These are phyloP conservation scores for Piaya cayana DNA, from an alignment of 2,113 vertebrate genomes.

Conservation along the genomic window DNA sequence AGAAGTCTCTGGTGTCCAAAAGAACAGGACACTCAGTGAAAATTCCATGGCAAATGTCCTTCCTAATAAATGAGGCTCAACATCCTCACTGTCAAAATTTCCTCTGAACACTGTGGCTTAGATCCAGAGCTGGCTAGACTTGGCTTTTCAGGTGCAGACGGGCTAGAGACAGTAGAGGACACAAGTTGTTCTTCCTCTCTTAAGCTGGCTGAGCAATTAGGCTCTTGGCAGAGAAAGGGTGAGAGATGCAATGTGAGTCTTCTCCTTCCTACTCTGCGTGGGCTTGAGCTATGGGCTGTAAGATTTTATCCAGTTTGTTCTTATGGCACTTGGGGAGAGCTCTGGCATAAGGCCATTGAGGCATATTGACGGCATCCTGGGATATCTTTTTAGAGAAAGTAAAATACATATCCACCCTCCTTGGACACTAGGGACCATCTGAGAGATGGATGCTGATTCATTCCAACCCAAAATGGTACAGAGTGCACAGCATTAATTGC, in stretches of 20 bases:
- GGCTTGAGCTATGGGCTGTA: background rate
- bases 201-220: constrained; percentile 21
- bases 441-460: background rate
- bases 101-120: background rate
- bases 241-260: background rate
- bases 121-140: background rate
- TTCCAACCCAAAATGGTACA: background rate
- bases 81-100: constrained; percentile 20
- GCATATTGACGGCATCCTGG: background rate
- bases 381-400: background rate
- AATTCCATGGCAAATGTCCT: background rate
- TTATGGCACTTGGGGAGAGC: background rate
- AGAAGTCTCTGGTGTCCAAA: background rate
- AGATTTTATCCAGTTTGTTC: background rate
- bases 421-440: background rate
- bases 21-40: background rate
- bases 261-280: background rate
- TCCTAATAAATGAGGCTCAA: background rate
- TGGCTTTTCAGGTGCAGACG: background rate
- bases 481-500: background rate
- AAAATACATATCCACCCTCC: background rate
- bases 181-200: background rate
- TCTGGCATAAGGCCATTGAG: background rate
- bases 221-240: background rate
- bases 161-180: background rate